Base-by-base conservation (phyloP, 2,797 vertebrate species). In the Spinibarbus caldwelli region DNA sequence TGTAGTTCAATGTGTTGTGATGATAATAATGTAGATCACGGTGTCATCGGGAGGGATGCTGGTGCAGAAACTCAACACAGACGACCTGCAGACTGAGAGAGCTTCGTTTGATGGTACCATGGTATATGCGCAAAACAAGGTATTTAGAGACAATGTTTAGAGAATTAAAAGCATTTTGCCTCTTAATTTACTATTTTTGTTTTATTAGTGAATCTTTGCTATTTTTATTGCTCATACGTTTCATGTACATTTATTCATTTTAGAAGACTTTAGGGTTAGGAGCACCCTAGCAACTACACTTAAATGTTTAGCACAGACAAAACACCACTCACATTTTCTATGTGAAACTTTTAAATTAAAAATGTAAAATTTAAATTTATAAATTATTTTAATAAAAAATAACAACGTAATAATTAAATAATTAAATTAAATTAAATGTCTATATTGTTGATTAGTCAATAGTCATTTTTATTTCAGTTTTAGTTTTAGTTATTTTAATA, bases 1-100 rank as follows among this genome's bases (percentile, higher is more conserved):
- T 59, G 15, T 15, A 57, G 43, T 73, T 76, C 36, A 31, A 36
- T 83, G 36, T 75, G 49, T 66, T 64, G n/a, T 83, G 82, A 19
- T 38, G 26, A 36, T 43, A 38, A n/a, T 11, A 17, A 73, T 76
- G 57, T 93, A 95, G 95, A 95, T 95, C 89, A 95, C 93, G 2
- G 95, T 95, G 91, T 95, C 95, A 72, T 95, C 94, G 2, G 95
- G 95, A 41, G 94, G 94, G 77, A 96, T 95, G 95, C 90, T 95
- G 86, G 94, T 95, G 64, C 94, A 95, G 90, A 95, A 93, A 76
- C 95, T 95, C 67, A 59, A 83, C 85, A 75, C 73, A 1, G 86
- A 91, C 36, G 93, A 95, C 89, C 90, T 95, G 84, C 94, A 95
- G 91, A 94, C 93, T 2, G 90, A 92, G 82, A 92, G 86, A 64